A percentile compares a stretch with the other conserved stretches of the same genome.
phyloP scores from a whole-genome alignment of 2,888 invertebrate species.

The Cybosia mesomella region DNA sequence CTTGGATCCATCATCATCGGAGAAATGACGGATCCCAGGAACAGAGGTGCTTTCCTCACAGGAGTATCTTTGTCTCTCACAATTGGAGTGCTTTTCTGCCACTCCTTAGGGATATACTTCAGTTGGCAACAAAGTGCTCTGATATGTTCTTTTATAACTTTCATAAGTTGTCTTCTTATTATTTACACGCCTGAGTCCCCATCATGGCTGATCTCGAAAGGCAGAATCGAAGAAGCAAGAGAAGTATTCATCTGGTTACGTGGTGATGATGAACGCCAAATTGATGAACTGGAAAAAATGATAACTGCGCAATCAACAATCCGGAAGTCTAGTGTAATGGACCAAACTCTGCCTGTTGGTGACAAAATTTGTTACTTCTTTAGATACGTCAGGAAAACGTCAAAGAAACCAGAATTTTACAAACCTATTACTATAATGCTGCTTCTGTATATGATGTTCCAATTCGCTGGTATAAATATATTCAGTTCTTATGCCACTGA shows the following conservation, averaged over 20 bases:
- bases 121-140: conserved; percentile 87
- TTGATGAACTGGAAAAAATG: conserved; percentile 81
- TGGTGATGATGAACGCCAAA: conserved; percentile 74
- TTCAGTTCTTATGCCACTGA: conserved; percentile 90
- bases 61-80: conserved; percentile 88
- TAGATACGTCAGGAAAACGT: conserved; percentile 63
- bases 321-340: conserved; percentile 69
- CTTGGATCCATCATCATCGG: conserved; percentile 86
- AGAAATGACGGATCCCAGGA: conserved; percentile 87
- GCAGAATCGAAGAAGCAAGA: conserved; percentile 85
- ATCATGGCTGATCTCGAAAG: conserved; percentile 88
- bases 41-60: conserved; percentile 88
- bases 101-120: conserved; percentile 87
- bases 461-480: conserved; percentile 90
- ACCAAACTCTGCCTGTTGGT: conserved; percentile 57
- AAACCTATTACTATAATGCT: conserved; percentile 88
- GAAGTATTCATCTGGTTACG: conserved; percentile 87
- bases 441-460: conserved; percentile 88
- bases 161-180: conserved; percentile 83
- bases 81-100: conserved; percentile 88
- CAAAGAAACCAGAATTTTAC: conserved; percentile 84
- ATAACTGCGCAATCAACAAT: conserved; percentile 74
- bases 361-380: conserved; percentile 58
- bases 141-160: conserved; percentile 81
- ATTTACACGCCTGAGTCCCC: conserved; percentile 89